Conservation (phyloP, 2,113 vertebrate genomes). For the Dascyllus trimaculatus region DNA sequence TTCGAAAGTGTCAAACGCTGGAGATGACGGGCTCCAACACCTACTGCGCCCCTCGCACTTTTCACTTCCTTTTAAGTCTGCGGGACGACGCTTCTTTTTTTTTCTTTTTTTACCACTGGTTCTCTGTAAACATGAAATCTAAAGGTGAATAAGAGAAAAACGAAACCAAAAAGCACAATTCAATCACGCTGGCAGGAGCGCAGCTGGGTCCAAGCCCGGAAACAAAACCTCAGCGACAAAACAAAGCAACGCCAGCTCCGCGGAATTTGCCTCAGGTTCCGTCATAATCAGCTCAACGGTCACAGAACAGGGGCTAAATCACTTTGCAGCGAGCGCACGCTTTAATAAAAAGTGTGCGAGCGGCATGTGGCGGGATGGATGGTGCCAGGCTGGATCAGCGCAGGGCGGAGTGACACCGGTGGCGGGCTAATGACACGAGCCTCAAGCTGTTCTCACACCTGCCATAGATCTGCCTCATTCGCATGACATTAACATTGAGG, state of each 20-base stretch:
- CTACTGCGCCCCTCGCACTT: slow-evolving; percentile 27
- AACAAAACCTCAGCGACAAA: slow-evolving; percentile 14
- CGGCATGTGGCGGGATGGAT: slow-evolving; percentile 65
- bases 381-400: slow-evolving; percentile 63
- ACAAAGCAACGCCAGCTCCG: slow-evolving; percentile 10
- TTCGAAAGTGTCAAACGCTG: slow-evolving; percentile 64
- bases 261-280: slow-evolving; percentile 34
- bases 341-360: slow-evolving; percentile 53
- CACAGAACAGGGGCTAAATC: slow-evolving; percentile 37
- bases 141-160: not conserved
- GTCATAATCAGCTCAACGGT: slow-evolving; percentile 58
- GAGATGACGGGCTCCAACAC: slow-evolving; percentile 51
- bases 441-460: slow-evolving; percentile 83
- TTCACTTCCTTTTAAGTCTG: slow-evolving; percentile 24
- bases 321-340: slow-evolving; percentile 41
- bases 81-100: slow-evolving; percentile 2
- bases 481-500: slow-evolving; percentile 75
- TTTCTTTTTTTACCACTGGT: not conserved
- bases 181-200: slow-evolving; percentile 1
- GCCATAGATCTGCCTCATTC: slow-evolving; percentile 68
- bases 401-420: slow-evolving; percentile 72
- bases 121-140: not conserved
- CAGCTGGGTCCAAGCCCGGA: not conserved
- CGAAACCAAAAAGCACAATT: not conserved
- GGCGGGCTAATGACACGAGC: slow-evolving; percentile 74